These are phyloP conservation scores for Ethmia dodecea DNA, from an alignment of 2,888 invertebrate species.

Conservation along the genomic window DNA sequence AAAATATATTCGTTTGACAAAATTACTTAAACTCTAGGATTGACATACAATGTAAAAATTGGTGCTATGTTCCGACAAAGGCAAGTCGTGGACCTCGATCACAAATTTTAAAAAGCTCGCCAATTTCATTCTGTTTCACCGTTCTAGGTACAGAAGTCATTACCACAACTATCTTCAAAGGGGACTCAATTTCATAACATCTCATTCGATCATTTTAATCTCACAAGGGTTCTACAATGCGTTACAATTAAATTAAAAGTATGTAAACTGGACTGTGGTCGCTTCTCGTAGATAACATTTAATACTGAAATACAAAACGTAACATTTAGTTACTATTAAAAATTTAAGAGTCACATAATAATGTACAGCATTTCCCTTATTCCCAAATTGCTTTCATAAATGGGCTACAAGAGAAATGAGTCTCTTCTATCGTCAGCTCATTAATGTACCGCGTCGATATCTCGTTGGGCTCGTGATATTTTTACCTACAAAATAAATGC, in stretches of 20 bases:
- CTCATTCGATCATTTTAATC: no score
- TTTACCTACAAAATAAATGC: slow-evolving; percentile 79
- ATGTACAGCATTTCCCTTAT: neutral
- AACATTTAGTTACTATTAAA: slow-evolving; percentile 20
- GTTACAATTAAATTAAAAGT: no score
- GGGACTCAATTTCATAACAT: no score
- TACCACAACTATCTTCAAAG: no score
- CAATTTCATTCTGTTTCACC: no score
- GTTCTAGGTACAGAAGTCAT: no score
- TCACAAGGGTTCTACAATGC: no score
- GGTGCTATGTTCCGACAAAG: slow-evolving; percentile 45
- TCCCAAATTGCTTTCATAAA: neutral
- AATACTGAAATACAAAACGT: slow-evolving; percentile 23
- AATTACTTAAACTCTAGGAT: slow-evolving; percentile 41
- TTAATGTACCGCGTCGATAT: slow-evolving; percentile 87
- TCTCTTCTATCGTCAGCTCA: neutral
- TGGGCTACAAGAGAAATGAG: neutral
- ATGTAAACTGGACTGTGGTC: slow-evolving; percentile 3
- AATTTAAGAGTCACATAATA: neutral
- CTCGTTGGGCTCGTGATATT: slow-evolving; percentile 96
- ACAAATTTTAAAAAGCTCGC: slow-evolving; percentile 24
- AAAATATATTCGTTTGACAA: slow-evolving; percentile 48
- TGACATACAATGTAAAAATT: slow-evolving; percentile 51
- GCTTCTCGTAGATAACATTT: neutral
- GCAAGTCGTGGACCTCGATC: slow-evolving; percentile 35